These are phyloP conservation scores for Lepus townsendii DNA, from an alignment of 2,797 vertebrate genomes.

Conservation along the genomic window DNA sequence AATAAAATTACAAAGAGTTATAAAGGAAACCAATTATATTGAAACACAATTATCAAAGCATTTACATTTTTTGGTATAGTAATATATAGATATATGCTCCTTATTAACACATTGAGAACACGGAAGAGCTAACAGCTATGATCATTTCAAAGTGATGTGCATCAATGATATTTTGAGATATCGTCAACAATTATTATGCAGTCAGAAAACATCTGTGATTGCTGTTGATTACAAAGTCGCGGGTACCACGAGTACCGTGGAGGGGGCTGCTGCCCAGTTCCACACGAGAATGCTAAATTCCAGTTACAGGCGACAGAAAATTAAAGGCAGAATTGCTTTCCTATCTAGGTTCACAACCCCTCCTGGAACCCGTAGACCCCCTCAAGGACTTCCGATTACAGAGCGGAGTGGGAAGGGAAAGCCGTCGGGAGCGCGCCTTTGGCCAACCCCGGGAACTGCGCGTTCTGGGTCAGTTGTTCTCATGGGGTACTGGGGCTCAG, in stretches of 20 bases:
- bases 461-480: neutral
- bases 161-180: slow-evolving; percentile 32
- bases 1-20: slow-evolving; percentile 48
- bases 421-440: neutral
- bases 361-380: slow-evolving; percentile 40
- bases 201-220: slow-evolving; percentile 63
- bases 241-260: neutral
- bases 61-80: slow-evolving; percentile 56
- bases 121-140: slow-evolving; percentile 41
- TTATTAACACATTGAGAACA: slow-evolving; percentile 75
- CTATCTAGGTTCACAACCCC: slow-evolving; percentile 41
- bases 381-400: slow-evolving; percentile 15
- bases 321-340: neutral
- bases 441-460: neutral
- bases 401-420: neutral
- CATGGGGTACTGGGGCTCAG: neutral
- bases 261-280: slow-evolving; percentile 22
- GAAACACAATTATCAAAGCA: slow-evolving; percentile 72
- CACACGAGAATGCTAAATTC: slow-evolving; percentile 37
- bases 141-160: slow-evolving; percentile 56
- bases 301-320: slow-evolving; percentile 52
- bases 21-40: slow-evolving; percentile 54
- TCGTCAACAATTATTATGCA: neutral
- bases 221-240: slow-evolving; percentile 57
- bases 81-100: slow-evolving; percentile 72